A percentile compares a stretch with the other conserved stretches of the same genome.
phyloP scores from a whole-genome alignment of 2,797 vertebrate species.

The Enoplosus armatus region DNA sequence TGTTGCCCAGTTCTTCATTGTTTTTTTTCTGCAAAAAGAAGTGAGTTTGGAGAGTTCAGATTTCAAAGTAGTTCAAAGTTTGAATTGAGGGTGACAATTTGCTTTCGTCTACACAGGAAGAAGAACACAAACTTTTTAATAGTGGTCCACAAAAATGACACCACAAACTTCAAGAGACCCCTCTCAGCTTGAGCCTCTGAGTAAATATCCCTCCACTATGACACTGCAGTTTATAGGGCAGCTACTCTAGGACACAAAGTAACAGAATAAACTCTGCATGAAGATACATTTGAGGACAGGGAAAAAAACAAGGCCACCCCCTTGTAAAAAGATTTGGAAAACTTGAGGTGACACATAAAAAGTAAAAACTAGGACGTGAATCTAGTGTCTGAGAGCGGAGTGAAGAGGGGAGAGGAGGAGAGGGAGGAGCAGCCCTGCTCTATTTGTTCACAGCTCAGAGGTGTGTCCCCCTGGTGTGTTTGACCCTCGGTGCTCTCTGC shows the following conservation, averaged over 20 bases:
- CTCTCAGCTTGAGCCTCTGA: background rate
- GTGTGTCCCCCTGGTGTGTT: conserved; percentile 50
- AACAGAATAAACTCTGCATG: conserved; percentile 31
- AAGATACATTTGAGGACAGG: conserved; percentile 56
- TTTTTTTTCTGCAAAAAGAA: conserved; percentile 1
- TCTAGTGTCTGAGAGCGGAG: conserved; percentile 47
- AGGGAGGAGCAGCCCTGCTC: conserved; percentile 51
- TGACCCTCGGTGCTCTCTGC: conserved; percentile 58
- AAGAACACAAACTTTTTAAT: background rate
- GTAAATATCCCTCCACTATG: conserved; percentile 6
- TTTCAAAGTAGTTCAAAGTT: too few relatives aligned
- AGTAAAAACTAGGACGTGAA: conserved; percentile 77
- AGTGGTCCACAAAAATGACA: background rate
- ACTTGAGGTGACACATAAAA: conserved; percentile 78
- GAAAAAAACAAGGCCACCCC: conserved; percentile 73
- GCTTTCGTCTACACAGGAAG: background rate
- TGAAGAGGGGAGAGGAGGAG: conserved; percentile 26
- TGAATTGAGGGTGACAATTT: too few relatives aligned
- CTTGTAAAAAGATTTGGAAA: conserved; percentile 59
- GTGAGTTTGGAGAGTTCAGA: background rate
- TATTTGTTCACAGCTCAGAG: conserved; percentile 64
- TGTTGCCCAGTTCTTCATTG: background rate
- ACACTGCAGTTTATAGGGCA: conserved; percentile 27
- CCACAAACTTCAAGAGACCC: background rate
- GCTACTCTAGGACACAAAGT: conserved; percentile 40